Evolutionary conservation across 2,888 invertebrate genomes (phyloP), one percentile per base, ranked within the genome.

Genomic region (Nycteola revayana): DNA sequence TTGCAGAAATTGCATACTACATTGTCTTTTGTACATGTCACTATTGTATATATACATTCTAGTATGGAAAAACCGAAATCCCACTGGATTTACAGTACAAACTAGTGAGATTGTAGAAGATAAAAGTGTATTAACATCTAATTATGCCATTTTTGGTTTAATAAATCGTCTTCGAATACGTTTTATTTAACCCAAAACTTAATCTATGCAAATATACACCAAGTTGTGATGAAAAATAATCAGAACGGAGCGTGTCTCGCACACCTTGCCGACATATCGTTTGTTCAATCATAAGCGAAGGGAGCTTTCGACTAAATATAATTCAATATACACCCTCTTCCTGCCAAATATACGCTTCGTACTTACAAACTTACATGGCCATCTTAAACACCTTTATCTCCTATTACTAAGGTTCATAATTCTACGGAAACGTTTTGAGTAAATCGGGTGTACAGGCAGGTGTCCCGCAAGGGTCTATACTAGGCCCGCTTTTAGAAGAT

Each of bases 261-360:
- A 83, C 87, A 87, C 86, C 87, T 87, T 86, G 88, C 78, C 75
- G 58, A 47, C 71, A 51, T 82, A 83, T 83, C 81, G 76, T 81
- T 80, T 81, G 75, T 80, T 80, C 69, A 73, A 84, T 83, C 85
- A 81, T 77, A 72, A 73, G 75, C 71, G 70, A 42, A 76, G 79
- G 80, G 78, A 80, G 81, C 77, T 74, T 79, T 69, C 67, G 74
- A 84, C 87, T 87, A 85, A 86, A 87, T 86, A 87, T 87, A 88
- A 82, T 82, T 79, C 79, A 77, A 81, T 81, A 75, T 75, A 83
- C 85, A 83, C 88, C 87, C 87, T 87, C 87, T 85, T 87, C 86
- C 88, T 86, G 85, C 82, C 82, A 81, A 85, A 86, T 82, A 81
- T 82, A 75, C 71, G 69, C 67, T 60, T 64, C 58, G 49, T 54